phyloP scores from a whole-genome alignment of 2,797 vertebrate species.

The Etheostoma perlongum region DNA sequence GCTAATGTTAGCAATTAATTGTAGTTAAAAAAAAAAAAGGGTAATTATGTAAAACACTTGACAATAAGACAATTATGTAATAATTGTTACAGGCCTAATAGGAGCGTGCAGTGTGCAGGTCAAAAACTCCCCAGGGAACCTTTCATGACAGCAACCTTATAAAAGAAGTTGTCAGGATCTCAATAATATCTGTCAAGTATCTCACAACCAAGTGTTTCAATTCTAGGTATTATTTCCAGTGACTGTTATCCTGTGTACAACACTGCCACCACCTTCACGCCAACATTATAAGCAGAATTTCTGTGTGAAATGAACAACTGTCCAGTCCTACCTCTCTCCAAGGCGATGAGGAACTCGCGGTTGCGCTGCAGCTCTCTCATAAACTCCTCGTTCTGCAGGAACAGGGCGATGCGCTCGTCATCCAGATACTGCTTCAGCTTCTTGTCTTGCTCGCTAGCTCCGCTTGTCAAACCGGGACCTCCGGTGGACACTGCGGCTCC shows the following conservation, averaged over 20 bases:
- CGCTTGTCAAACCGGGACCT: conserved; percentile 59
- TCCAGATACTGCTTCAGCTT: conserved; percentile 97
- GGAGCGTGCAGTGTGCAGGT: background rate
- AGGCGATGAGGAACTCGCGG: conserved; percentile 93
- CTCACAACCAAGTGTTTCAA: background rate
- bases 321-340: conserved; percentile 91
- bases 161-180: background rate
- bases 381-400: conserved; percentile 98
- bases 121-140: conserved; percentile 32
- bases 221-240: background rate
- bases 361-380: conserved; percentile 98
- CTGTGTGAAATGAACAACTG: too few species aligned
- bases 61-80: too few species aligned
- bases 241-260: background rate
- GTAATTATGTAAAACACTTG: too few species aligned
- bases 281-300: background rate
- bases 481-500: conserved; percentile 55
- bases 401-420: conserved; percentile 95
- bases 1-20: too few species aligned
- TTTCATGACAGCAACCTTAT: background rate
- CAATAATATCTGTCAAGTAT: conserved; percentile 1
- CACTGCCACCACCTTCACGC: background rate
- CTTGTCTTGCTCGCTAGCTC: conserved; percentile 88
- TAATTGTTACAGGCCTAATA: too few species aligned
- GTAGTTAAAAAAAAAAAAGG: too few species aligned